Evolutionary conservation across 2,888 invertebrate species (phyloP).

Genomic region (Amblyjoppa proteus): DNA sequence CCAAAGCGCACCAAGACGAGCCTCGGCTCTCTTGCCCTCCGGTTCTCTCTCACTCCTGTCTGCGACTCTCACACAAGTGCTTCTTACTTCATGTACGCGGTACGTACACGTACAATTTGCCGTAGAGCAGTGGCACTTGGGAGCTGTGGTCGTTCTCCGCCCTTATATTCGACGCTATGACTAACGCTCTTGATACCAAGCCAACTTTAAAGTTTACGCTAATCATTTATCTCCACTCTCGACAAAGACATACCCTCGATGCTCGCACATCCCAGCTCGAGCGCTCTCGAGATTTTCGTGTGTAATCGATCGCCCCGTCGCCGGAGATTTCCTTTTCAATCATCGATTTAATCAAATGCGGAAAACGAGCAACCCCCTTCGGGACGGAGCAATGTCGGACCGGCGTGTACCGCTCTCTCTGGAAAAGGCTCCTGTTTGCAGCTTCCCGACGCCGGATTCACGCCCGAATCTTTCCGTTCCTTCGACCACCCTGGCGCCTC

Average conservation of each 20-base stretch:
- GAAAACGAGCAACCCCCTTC: neutral
- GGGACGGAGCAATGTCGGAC: too few relatives aligned
- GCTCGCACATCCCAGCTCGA: neutral
- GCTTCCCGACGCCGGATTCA: neutral
- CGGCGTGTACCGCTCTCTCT: too few relatives aligned
- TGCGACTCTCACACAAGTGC: neutral
- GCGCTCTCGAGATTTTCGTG: neutral
- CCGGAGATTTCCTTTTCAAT: neutral
- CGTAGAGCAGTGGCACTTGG: constrained; percentile 45
- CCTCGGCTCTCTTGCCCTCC: neutral
- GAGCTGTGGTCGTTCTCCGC: constrained; percentile 43
- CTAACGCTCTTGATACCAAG: constrained; percentile 53
- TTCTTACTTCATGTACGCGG: neutral
- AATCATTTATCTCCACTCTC: constrained; percentile 46
- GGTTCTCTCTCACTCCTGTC: neutral
- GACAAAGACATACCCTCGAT: neutral
- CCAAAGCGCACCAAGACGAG: constrained; percentile 25
- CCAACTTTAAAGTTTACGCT: constrained; percentile 53
- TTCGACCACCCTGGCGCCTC: neutral
- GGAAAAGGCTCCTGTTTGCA: neutral
- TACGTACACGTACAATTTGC: neutral
- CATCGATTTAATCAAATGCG: constrained; percentile 6
- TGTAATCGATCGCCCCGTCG: neutral
- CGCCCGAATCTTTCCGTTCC: neutral
- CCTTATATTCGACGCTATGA: constrained; percentile 23